Evolutionary conservation across 2,113 vertebrate species (phyloP), one percentile per base, ranked within the genome.

Genomic region (Hydrochoerus hydrochaeris): DNA sequence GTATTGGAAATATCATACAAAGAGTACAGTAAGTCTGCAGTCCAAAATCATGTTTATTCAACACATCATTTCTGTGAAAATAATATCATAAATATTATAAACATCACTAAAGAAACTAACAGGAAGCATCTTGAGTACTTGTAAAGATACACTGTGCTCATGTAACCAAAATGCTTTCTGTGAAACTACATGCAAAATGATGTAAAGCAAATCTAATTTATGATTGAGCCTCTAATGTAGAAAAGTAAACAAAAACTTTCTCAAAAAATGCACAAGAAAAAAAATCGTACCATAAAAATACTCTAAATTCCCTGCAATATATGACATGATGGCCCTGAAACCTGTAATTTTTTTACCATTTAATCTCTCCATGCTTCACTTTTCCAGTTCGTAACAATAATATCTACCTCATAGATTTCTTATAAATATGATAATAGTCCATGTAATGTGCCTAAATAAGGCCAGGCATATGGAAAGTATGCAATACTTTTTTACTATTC

Each of bases 181-280:
- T 32, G 78, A 80, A 93, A 94, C 20, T 83, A 58, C 58, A 60
- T 69, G n/a, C 46, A 28, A 92, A 92, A 81, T 46, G 88, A 87
- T 41, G 22, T 58, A 58, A 63, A 58, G 3, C 32, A 58, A 84
- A 65, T 44, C 41, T 73, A 49, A 81, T 88, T 95, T n/a, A 60
- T 85, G 69, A 54, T 2, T 17, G 11, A 63, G 7, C 9, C 38
- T 87, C 62, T 41, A 90, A 80, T 10, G 84, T 1, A 65, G n/a
- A 89, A 93, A 85, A 85, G 19, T 26, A 54, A 75, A 63, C 8
- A 41, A 85, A 95, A 73, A 83, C 10, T 60, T 91, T 80, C 60
- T 87, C 26, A 58, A 96, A 93, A 82, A 86, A 65, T 28, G 3
- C 14, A 84, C 10, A 83, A 83, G 44, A 32, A 77, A 85, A 96